Evolutionary conservation across 2,888 invertebrate species (phyloP).

Genomic region (Tyria jacobaeae): DNA sequence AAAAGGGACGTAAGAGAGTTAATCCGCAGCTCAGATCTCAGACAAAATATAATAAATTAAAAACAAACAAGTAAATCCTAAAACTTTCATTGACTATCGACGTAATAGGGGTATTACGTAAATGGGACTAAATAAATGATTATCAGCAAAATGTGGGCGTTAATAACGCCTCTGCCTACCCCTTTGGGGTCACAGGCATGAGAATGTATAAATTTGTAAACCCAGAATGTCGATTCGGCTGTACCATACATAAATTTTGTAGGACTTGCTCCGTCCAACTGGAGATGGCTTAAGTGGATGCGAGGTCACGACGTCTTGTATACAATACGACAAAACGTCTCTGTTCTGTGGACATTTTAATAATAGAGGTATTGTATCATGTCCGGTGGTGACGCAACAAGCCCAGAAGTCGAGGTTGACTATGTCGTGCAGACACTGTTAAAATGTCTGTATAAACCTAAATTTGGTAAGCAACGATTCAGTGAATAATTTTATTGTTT

Average conservation of each 20-base stretch:
- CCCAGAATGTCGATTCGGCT: too few species aligned
- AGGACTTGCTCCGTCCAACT: conserved; percentile 26
- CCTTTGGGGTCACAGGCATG: too few species aligned
- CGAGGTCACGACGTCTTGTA: conserved; percentile 62
- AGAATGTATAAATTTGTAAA: too few species aligned
- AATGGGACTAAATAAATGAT: too few species aligned
- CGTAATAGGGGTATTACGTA: too few species aligned
- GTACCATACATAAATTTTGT: neutral
- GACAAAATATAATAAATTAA: too few species aligned
- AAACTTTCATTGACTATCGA: too few species aligned
- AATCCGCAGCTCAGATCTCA: too few species aligned
- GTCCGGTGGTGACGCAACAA: conserved; percentile 57
- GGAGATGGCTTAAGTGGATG: conserved; percentile 60
- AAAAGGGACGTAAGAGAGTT: too few species aligned
- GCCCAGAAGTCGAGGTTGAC: conserved; percentile 53
- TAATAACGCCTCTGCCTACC: too few species aligned
- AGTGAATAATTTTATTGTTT: conserved; percentile 35
- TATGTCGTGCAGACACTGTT: conserved; percentile 34
- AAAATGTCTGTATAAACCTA: conserved; percentile 31
- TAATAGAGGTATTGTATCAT: conserved; percentile 60
- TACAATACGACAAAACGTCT: conserved; percentile 54
- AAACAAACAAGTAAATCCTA: too few species aligned
- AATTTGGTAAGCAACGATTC: conserved; percentile 29
- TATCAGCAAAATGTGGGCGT: too few species aligned
- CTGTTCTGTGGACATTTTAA: conserved; percentile 56